Base-by-base conservation (phyloP, 2,113 vertebrate genomes). In the Nothocercus julius region DNA sequence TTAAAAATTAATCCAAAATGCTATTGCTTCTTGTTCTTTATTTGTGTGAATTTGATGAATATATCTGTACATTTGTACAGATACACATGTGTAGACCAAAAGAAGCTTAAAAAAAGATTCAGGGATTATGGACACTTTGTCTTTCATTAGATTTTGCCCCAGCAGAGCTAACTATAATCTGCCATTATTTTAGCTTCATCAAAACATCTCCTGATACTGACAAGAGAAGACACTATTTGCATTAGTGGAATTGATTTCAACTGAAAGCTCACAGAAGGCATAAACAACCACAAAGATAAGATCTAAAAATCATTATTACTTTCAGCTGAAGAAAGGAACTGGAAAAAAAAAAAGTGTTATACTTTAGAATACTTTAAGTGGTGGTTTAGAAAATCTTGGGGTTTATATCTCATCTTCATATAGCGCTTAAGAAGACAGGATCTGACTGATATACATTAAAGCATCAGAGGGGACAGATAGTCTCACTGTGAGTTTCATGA, bases 351-450 rank as follows among this genome's bases (percentile, higher is more conserved):
- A 92, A 13, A 9, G 25, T n/a, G 54, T 15, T 56, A 56, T 56
- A 56, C 54, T 54, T 54, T 30, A 30, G 53, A 90, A 38, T 70
- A 77, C 22, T 85, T 85, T 13, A 64, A 83, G 30, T 86, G 76
- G 38, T 87, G 87, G 54, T 53, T 28, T 12, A 85, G 51, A 85
- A 49, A 74, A 81, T 80, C 85, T 32, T 70, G 64, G 56, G 77
- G 56, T 16, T 49, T 61, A 20, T 28, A 30, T 75, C 74, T 89
- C 59, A 81, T 72, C 19, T 32, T 78, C 28, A 59, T 7, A 38
- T 8, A 80, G 51, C 49, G 75, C 87, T 88, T 83, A 75, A 80
- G 49, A 92, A 53, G 84, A 92, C 79, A 90, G 67, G 68, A 38
- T 38, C 42, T 72, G 53, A 24, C 34, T 56, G 25, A 21, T 78